Evolutionary conservation across 2,113 vertebrate genomes (phyloP), one percentile per base, ranked within the genome.

Genomic region (Dolichotis patagonum): DNA sequence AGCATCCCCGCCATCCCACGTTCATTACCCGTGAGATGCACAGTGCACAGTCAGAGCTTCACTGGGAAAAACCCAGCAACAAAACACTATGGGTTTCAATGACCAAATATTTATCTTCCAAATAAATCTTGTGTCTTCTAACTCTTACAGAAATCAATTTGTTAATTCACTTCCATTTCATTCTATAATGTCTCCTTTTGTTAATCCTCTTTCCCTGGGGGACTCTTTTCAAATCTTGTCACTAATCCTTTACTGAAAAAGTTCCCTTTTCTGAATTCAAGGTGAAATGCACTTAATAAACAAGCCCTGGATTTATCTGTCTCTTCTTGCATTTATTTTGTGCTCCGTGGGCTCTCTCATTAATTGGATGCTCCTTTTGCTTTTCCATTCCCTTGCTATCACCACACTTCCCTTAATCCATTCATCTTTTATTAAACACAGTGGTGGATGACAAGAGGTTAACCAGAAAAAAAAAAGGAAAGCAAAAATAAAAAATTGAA

Each of bases 31-130:
- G 0, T 52, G 41, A 80, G 60, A 22, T n/a, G 80, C 49, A 52
- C 62, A 65, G 24, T 9, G 0, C 1, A 16, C 2, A 4, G 38
- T 19, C 62, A 85, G 0, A 85, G 60, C 41, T 75, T 56, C 41
- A 17, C 5, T 0, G 16, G 78, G 32, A 56, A 41, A 41, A 86
- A 88, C 75, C 12, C 67, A 81, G 71, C 94, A 81, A 91, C 82
- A 92, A 97, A 92, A 97, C 35, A 78, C 71, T 80, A 69, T 28
- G 78, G 81, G 84, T 92, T 98, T 97, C 91, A 92, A 92, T 97
- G 90, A 97, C 97, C 95, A 97, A 97, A 97, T 97, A 95, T 98
- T 97, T 97, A 96, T 96, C 95, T 97, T 97, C 88, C 85, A 94
- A 97, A 96, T 97, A 97, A 97, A 97, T 97, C 96, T 96, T 77